Base-by-base conservation (phyloP, 2,888 invertebrate species). In the Stenichneumon culpator region DNA sequence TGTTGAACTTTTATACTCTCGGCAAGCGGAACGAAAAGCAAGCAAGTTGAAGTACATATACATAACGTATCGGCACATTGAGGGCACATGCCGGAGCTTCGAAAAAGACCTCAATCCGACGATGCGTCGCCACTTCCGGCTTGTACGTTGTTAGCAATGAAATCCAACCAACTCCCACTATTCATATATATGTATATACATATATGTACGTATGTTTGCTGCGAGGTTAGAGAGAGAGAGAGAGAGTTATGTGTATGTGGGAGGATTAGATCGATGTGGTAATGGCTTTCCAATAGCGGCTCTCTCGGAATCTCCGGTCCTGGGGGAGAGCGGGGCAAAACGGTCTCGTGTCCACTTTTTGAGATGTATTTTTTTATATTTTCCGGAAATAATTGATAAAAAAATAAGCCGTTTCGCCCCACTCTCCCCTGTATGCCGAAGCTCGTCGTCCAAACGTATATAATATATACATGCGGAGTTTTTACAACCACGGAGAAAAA, bases 1-100 rank as follows among this genome's bases (percentile, higher is more conserved):
- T 81, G 67, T 81, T 68, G 80, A 81, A 81, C 74, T 81, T 81
- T 81, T 74, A 28, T 57, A 74, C 80, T 47, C 80, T 68, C 25
- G 57, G 73, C 73, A 68, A 81, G 74, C 80, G 44, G 39, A 74
- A 81, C 57, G 67, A 39, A 65, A 67, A 57, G 52, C 79, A 28
- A 74, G 80, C 80, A 50, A 81, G 32, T 50, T 67, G 4, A 67
- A 80, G 73, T 80, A 80, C 72, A 54, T 67, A 25, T 25, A 57
- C 57, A 57, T 39, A 73, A 25, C 60, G 22, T 74, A 63, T 63
- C n/a, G 63, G 44, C 25, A 47, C 57, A 74, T 63, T 63, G 63
- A 63, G 73, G 60, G 32, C 14, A 28, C 63, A 63, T 16, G n/a
- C 9, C 63, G 65, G 50, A 9, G 47, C 39, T n/a, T 54, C 54